Conservation (phyloP, 2,888 invertebrate species). For the Busseola fusca region DNA sequence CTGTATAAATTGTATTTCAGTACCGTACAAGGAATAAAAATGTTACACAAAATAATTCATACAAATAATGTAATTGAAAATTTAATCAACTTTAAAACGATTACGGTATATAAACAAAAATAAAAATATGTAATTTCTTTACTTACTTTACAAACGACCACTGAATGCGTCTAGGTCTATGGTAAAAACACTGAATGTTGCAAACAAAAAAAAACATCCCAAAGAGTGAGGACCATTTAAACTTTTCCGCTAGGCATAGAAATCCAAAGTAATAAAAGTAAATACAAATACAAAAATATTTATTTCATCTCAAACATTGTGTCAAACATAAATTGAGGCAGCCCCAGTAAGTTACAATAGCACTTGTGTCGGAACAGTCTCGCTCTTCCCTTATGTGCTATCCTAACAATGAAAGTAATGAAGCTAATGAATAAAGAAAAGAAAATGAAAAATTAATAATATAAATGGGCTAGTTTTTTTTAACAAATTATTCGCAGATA, state of each 20-base stretch:
- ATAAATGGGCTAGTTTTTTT: no score
- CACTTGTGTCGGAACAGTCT: no score
- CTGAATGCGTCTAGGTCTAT: constrained; percentile 44
- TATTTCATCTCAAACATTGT: no score
- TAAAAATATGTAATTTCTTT: constrained; percentile 1
- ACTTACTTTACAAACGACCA: constrained; percentile 36
- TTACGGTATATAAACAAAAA: not conserved
- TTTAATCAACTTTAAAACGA: not conserved
- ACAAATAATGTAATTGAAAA: not conserved
- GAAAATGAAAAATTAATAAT: no score
- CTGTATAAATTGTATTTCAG: not conserved
- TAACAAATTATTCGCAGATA: not conserved
- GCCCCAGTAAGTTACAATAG: no score
- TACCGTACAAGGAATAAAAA: rapidly evolving
- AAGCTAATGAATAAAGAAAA: no score
- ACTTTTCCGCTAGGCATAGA: not conserved
- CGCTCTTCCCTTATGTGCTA: no score
- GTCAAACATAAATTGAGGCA: no score
- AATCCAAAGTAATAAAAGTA: not conserved
- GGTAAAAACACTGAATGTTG: constrained; percentile 41
- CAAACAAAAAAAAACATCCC: constrained; percentile 9
- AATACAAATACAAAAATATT: no score
- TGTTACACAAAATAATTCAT: not conserved
- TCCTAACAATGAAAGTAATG: no score
- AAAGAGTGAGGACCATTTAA: constrained; percentile 6